These are phyloP conservation scores for Acanthosepion pharaonis DNA, from an alignment of 2,888 invertebrate species.

Conservation along the genomic window DNA sequence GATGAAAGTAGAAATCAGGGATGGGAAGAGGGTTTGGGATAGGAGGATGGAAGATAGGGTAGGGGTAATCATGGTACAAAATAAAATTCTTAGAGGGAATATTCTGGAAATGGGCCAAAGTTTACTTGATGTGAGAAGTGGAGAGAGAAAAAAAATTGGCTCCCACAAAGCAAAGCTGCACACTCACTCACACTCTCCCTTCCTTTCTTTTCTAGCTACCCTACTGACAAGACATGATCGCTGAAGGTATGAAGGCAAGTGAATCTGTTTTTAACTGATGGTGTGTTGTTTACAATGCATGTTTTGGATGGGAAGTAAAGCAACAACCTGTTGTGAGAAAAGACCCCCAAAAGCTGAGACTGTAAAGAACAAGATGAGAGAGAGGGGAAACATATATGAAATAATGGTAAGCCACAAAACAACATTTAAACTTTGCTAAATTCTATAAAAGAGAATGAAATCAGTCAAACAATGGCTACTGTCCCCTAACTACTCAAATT, in stretches of 20 bases:
- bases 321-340: neutral
- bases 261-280: neutral
- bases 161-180: neutral
- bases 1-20: neutral
- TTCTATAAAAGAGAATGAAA: neutral
- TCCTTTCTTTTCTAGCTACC: neutral
- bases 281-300: neutral
- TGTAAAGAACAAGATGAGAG: neutral
- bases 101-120: slow-evolving; percentile 33
- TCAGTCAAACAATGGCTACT: neutral
- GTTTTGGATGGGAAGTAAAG: neutral
- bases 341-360: neutral
- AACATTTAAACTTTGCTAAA: neutral
- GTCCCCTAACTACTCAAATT: neutral
- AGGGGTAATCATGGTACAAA: neutral
- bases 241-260: neutral
- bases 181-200: neutral
- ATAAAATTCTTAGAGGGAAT: neutral
- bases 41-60: neutral
- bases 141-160: neutral
- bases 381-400: too few relatives aligned
- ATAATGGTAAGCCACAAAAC: neutral
- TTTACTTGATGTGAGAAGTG: neutral
- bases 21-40: neutral
- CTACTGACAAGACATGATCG: neutral